Evolutionary conservation across 2,113 vertebrate genomes (phyloP).

Genomic region (Phodopus roborovskii): DNA sequence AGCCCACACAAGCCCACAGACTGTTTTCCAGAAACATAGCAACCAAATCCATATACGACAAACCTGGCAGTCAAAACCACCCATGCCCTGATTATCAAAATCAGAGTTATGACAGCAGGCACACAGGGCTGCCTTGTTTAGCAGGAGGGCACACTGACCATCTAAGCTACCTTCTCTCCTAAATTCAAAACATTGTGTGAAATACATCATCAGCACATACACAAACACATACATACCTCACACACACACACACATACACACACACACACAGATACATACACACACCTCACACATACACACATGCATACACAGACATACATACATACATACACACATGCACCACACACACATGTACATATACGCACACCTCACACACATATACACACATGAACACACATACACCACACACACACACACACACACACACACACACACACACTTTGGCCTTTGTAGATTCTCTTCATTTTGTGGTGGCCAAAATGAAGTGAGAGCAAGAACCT

Average conservation of each 20-base stretch:
- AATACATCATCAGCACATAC: background rate
- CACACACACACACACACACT: background rate
- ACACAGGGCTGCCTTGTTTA: slow-evolving; percentile 4
- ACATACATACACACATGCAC: too few relatives aligned
- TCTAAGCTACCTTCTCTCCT: background rate
- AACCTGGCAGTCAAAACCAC: background rate
- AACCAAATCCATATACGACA: slow-evolving; percentile 45
- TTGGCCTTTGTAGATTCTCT: too few relatives aligned
- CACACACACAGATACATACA: too few relatives aligned
- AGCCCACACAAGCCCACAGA: slow-evolving; percentile 62
- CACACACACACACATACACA: background rate
- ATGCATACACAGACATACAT: too few relatives aligned
- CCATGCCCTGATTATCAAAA: slow-evolving; percentile 57
- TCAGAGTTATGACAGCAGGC: background rate
- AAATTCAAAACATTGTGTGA: slow-evolving; percentile 24
- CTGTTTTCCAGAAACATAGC: slow-evolving; percentile 71
- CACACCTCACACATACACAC: background rate
- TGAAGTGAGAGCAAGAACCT: slow-evolving; percentile 26
- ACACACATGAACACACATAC: background rate
- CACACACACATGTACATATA: too few relatives aligned
- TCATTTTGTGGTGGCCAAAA: background rate
- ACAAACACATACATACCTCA: background rate
- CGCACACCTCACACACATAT: background rate
- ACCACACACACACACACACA: background rate
- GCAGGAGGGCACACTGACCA: background rate